Conservation (phyloP, 2,113 vertebrate species). For the Rynchops niger region DNA sequence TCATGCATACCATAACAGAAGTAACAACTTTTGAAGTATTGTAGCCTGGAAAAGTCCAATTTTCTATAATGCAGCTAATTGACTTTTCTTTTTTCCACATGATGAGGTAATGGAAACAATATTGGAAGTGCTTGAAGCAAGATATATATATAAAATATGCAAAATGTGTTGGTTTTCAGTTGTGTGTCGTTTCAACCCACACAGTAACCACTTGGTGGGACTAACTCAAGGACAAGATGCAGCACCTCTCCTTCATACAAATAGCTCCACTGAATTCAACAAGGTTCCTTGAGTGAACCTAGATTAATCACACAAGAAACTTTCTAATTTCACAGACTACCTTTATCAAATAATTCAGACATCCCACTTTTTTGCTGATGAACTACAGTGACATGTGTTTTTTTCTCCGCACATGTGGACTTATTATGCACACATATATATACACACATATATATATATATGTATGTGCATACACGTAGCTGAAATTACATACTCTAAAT, state of each 20-base stretch:
- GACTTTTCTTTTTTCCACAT: not conserved
- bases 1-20: not conserved
- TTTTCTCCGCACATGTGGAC: not conserved
- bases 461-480: no score
- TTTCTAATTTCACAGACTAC: not conserved
- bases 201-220: not conserved
- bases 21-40: not conserved
- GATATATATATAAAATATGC: not conserved
- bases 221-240: not conserved
- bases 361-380: not conserved
- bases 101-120: not conserved
- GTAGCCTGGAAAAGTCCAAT: not conserved
- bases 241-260: not conserved
- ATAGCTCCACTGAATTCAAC: not conserved
- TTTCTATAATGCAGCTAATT: not conserved
- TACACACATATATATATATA: not conserved
- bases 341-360: not conserved
- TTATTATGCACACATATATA: rapidly evolving
- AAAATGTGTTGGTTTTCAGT: not conserved
- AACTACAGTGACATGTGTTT: not conserved
- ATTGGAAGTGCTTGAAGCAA: not conserved
- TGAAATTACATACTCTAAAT: not conserved
- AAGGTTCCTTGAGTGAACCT: not conserved
- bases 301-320: not conserved
- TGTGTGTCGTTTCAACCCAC: not conserved